A percentile compares a stretch with the other conserved stretches of the same genome.
phyloP scores from a whole-genome alignment of 2,888 invertebrate species.

The Cryptops parisi region DNA sequence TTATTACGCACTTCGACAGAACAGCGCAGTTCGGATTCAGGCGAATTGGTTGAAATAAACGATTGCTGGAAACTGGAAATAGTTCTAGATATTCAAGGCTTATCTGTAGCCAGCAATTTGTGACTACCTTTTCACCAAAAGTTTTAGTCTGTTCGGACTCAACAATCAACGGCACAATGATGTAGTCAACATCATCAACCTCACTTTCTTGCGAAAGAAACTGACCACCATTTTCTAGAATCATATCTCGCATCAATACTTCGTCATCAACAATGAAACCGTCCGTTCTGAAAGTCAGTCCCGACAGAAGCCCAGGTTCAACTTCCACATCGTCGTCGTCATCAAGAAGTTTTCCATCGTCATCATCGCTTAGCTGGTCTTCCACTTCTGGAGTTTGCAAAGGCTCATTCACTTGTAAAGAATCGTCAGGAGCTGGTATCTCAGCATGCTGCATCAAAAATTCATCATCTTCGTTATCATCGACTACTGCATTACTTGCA shows the following conservation, averaged over 20 bases:
- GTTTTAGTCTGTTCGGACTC: slow-evolving; percentile 35
- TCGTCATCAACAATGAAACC: slow-evolving; percentile 30
- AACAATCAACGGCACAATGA: slow-evolving; percentile 43
- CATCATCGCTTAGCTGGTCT: too few species aligned
- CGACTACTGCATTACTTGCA: too few species aligned
- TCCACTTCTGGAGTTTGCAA: too few species aligned
- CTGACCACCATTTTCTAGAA: slow-evolving; percentile 38
- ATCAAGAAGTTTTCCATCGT: neutral
- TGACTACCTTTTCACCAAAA: too few species aligned
- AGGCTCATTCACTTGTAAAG: too few species aligned
- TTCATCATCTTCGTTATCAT: too few species aligned
- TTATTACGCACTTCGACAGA: slow-evolving; percentile 54
- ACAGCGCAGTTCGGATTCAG: slow-evolving; percentile 34
- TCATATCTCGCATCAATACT: slow-evolving; percentile 25
- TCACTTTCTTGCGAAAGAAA: slow-evolving; percentile 36
- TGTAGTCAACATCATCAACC: slow-evolving; percentile 53
- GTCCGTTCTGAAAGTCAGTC: slow-evolving; percentile 28
- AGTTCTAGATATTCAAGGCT: slow-evolving; percentile 27
- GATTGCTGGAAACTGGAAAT: slow-evolving; percentile 24
- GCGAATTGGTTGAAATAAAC: slow-evolving; percentile 32
- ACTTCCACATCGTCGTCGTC: slow-evolving; percentile 19
- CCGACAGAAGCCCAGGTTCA: slow-evolving; percentile 23
- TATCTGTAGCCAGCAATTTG: slow-evolving; percentile 49
- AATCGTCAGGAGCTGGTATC: too few species aligned
- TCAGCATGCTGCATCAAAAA: too few species aligned